Percentiles rank a stretch among this genome's conserved stretches.
Conservation (phyloP, 53 echinoderm and acorn worm species). For the Antedon mediterranea region DNA sequence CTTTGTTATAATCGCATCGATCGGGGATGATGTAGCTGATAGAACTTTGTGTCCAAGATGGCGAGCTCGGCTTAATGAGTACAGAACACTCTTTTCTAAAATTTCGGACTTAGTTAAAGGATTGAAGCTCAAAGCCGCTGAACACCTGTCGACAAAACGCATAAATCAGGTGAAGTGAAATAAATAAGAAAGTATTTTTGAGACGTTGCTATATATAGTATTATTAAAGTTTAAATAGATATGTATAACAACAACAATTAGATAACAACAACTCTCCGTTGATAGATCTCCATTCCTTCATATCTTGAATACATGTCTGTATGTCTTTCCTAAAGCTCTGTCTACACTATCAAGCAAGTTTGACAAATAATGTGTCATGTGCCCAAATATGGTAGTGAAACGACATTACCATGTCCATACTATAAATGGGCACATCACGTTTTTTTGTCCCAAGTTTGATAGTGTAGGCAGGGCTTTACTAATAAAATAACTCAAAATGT, state of each 20-base stretch:
- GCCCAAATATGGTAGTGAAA: neutral
- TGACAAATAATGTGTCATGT: too few relatives aligned
- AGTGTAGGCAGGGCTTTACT: too few relatives aligned
- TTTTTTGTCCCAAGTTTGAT: too few relatives aligned
- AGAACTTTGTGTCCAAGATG: slow-evolving; percentile 50
- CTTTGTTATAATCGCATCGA: slow-evolving; percentile 34
- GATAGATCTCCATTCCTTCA: too few relatives aligned
- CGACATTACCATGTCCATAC: neutral
- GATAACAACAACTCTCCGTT: too few relatives aligned
- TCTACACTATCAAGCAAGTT: too few relatives aligned
- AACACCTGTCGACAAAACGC: slow-evolving; percentile 23
- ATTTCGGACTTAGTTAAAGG: slow-evolving; percentile 33
- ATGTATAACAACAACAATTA: neutral
- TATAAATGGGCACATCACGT: neutral
- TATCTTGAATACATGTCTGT: too few relatives aligned
- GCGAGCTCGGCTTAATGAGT: slow-evolving; percentile 65
- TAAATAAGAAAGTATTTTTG: neutral
- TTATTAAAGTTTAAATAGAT: too few relatives aligned
- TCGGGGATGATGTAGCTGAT: slow-evolving; percentile 28
- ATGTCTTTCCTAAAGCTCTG: too few relatives aligned
- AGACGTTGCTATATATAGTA: too few relatives aligned
- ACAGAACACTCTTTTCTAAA: slow-evolving; percentile 20
- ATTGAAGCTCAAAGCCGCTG: slow-evolving; percentile 23
- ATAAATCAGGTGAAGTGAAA: neutral
- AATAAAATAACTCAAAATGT: neutral